Evolutionary conservation across 2,113 vertebrate species (phyloP).

Genomic region (Lepus americanus): DNA sequence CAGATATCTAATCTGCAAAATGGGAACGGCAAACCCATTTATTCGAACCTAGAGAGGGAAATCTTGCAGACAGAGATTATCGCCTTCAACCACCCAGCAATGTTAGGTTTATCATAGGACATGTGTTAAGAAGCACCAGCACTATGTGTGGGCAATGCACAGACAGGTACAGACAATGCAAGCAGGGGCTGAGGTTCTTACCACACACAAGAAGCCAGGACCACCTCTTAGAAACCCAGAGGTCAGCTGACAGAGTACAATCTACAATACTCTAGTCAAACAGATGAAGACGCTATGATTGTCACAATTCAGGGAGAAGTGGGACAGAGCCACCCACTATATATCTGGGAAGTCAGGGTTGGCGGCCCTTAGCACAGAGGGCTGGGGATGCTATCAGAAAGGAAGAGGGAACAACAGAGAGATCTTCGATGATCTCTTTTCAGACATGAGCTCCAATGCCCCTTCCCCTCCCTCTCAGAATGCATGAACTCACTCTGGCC

Average conservation of each 20-base stretch:
- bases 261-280: background rate
- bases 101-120: background rate
- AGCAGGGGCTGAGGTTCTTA: background rate
- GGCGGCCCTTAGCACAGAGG: background rate
- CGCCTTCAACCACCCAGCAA: background rate
- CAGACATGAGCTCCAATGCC: background rate
- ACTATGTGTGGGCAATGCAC: no score
- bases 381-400: background rate
- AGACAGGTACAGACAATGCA: background rate
- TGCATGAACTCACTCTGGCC: background rate
- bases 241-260: background rate
- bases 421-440: background rate
- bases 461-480: background rate
- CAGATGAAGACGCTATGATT: background rate
- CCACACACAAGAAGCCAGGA: background rate
- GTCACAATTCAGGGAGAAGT: background rate
- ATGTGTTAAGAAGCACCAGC: background rate
- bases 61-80: background rate
- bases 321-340: no score
- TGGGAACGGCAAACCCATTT: background rate
- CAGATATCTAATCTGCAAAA: background rate
- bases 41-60: background rate
- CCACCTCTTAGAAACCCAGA: background rate
- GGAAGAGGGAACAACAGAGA: background rate
- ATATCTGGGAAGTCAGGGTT: background rate